phyloP scores from a whole-genome alignment of 2,797 vertebrate genomes.

The Gadopsis marmoratus region DNA sequence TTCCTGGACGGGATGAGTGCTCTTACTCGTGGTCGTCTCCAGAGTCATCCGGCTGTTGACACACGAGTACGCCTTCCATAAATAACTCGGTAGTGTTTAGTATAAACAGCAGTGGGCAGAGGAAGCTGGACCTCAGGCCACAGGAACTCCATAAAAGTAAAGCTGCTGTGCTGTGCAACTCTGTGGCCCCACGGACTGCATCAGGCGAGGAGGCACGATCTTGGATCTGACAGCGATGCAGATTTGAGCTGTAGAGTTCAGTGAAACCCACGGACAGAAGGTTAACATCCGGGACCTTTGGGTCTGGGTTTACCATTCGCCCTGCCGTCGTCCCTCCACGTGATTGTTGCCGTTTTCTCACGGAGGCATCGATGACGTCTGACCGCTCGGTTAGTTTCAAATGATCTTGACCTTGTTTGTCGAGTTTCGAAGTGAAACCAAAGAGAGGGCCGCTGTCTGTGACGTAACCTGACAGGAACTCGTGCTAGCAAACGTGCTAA shows the following conservation, averaged over 20 bases:
- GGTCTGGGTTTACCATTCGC: too few species aligned
- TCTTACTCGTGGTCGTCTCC: neutral
- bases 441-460: too few species aligned
- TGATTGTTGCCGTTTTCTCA: too few species aligned
- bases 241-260: too few species aligned
- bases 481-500: too few species aligned
- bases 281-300: too few species aligned
- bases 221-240: neutral
- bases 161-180: neutral
- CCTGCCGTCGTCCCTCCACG: too few species aligned
- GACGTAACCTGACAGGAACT: too few species aligned
- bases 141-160: neutral
- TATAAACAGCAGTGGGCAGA: neutral
- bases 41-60: neutral
- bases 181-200: neutral
- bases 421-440: too few species aligned
- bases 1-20: neutral
- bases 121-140: conserved; percentile 10
- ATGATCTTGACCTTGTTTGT: too few species aligned
- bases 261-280: neutral
- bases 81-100: conserved; percentile 7
- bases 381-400: too few species aligned
- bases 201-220: neutral
- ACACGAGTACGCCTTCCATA: neutral
- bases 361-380: too few species aligned